Evolutionary conservation across 1,140 invertebrate species (phyloP).

Genomic region (Macrotrachela quadricornifera): DNA sequence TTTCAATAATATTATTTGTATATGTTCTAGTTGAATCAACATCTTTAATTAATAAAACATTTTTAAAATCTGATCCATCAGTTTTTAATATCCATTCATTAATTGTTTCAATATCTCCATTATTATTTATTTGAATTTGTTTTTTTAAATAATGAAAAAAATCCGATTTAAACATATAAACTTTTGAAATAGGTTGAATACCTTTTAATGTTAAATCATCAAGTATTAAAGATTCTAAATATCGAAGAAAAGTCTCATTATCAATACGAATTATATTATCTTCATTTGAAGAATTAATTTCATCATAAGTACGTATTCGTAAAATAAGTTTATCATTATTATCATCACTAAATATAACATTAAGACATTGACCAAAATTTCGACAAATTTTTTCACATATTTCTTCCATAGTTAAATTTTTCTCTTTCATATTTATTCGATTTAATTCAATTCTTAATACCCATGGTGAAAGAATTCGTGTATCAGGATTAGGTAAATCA

Average conservation of each 20-base stretch:
- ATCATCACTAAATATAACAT: conserved; percentile 98
- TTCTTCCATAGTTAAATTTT: conserved; percentile 98
- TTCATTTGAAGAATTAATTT: conserved; percentile 43
- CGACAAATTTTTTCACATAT: conserved; percentile 98
- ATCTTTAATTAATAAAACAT: conserved; percentile 80
- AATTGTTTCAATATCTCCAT: conserved; percentile 90
- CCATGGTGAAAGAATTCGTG: conserved; percentile 89
- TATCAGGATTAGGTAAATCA: conserved; percentile 99
- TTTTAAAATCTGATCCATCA: conserved; percentile 91
- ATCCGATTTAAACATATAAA: conserved; percentile 94
- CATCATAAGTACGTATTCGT: conserved; percentile 91
- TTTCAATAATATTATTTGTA: conserved; percentile 98
- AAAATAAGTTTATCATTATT: conserved; percentile 95
- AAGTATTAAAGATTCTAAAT: conserved; percentile 97
- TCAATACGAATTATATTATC: conserved; percentile 90
- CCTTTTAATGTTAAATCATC: conserved; percentile 88
- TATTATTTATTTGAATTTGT: conserved; percentile 80
- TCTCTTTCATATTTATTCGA: conserved; percentile 94
- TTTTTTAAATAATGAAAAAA: conserved; percentile 68
- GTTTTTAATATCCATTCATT: conserved; percentile 99
- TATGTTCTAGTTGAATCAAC: conserved; percentile 88
- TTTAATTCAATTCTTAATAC: conserved; percentile 88
- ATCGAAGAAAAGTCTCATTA: conserved; percentile 90
- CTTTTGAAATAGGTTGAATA: conserved; percentile 43
- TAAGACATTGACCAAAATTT: conserved; percentile 89